Evolutionary conservation across 2,888 invertebrate genomes (phyloP).

Genomic region (Clanis bilineata): DNA sequence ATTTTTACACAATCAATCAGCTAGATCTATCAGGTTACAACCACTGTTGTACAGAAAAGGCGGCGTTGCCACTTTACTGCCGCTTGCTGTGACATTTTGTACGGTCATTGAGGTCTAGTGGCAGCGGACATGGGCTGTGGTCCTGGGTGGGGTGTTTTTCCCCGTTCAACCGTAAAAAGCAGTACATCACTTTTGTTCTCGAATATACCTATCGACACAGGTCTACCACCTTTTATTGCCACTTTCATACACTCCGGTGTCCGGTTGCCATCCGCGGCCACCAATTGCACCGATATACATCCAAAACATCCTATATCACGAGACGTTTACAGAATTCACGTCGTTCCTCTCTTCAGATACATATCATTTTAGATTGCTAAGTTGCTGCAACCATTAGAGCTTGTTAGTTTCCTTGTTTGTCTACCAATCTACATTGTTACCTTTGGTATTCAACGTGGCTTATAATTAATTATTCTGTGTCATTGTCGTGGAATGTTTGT

Average conservation of each 20-base stretch:
- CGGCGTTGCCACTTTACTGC: no score
- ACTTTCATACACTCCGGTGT: conserved; percentile 76
- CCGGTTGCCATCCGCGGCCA: conserved; percentile 72
- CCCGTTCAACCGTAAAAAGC: neutral
- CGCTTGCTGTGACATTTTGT: no score
- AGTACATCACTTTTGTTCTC: conserved; percentile 27
- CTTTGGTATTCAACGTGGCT: neutral
- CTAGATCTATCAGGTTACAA: no score
- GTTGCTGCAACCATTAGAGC: neutral
- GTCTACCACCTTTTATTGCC: conserved; percentile 79
- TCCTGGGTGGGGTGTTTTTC: no score
- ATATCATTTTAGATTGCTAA: neutral
- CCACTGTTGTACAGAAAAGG: no score
- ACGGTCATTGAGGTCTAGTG: no score
- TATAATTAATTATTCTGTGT: neutral
- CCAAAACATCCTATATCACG: conserved; percentile 32
- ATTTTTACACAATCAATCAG: no score
- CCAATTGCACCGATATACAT: conserved; percentile 55
- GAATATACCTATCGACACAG: conserved; percentile 73
- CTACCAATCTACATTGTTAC: conserved; percentile 8
- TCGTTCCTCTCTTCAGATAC: neutral
- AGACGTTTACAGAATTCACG: neutral
- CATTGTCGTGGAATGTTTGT: neutral
- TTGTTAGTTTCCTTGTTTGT: conserved; percentile 9
- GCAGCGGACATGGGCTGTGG: no score